Percentiles rank a stretch among this genome's conserved stretches.
phyloP scores from a whole-genome alignment of 2,113 vertebrate species.

The Datnioides undecimradiatus region DNA sequence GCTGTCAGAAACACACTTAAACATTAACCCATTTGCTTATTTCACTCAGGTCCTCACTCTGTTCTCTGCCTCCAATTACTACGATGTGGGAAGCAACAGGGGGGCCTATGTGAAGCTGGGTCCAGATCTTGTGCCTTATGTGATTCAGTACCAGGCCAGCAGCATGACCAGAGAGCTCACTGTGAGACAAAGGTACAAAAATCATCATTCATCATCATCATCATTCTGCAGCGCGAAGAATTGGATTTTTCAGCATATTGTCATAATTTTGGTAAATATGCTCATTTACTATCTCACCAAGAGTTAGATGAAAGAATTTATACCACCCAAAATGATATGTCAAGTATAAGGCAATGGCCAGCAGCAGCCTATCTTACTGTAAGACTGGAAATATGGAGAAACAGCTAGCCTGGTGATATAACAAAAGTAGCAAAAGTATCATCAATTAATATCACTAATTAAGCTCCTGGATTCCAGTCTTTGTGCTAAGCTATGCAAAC shows the following conservation, averaged over 20 bases:
- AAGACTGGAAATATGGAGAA: neutral
- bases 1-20: neutral
- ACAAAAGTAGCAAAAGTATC: neutral
- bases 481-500: neutral
- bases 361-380: neutral
- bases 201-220: neutral
- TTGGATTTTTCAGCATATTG: too few relatives aligned
- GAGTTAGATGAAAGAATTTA: neutral
- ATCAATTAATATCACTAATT: neutral
- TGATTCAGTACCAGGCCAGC: conserved; percentile 93
- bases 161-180: conserved; percentile 88
- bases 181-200: conserved; percentile 88
- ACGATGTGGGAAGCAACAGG: conserved; percentile 94
- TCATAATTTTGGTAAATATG: neutral
- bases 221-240: too few relatives aligned
- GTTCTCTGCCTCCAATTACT: conserved; percentile 98
- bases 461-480: neutral
- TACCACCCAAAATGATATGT: neutral
- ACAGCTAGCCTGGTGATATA: neutral
- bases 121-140: conserved; percentile 90
- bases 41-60: conserved; percentile 91
- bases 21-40: neutral
- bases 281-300: neutral
- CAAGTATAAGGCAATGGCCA: neutral
- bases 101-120: conserved; percentile 94